A percentile compares a stretch with the other conserved stretches of the same genome.
These are phyloP conservation scores for Heterodera filipjevi DNA, from an alignment of 2,888 invertebrate genomes.

Conservation along the genomic window DNA sequence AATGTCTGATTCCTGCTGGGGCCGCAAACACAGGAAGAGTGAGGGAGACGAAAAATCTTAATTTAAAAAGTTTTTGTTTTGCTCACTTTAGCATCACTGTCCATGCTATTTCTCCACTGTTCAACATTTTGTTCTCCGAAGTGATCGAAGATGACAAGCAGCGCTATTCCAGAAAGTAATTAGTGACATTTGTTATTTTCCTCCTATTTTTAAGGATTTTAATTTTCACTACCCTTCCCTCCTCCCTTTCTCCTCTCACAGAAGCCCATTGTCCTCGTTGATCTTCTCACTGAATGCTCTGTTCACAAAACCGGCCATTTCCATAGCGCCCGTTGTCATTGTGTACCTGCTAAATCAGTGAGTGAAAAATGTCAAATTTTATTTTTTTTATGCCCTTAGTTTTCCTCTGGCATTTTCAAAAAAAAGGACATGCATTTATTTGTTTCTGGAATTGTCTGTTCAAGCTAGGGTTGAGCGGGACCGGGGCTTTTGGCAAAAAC, in stretches of 20 bases:
- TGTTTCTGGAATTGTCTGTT: too few species aligned
- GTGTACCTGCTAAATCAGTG: conserved; percentile 54
- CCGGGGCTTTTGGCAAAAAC: too few species aligned
- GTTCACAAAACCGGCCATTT: conserved; percentile 63
- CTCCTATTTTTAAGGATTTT: not conserved
- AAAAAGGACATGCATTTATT: too few species aligned
- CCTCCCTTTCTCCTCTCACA: conserved; percentile 25
- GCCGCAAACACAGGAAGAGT: too few species aligned
- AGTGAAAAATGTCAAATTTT: conserved; percentile 20
- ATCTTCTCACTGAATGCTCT: conserved; percentile 63
- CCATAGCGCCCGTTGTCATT: conserved; percentile 59
- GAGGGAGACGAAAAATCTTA: too few species aligned
- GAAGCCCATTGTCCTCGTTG: conserved; percentile 56
- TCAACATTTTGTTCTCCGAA: conserved; percentile 63
- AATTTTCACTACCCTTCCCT: not conserved
- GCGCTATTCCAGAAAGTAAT: conserved; percentile 43
- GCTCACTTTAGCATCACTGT: conserved; percentile 54
- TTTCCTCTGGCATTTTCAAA: too few species aligned
- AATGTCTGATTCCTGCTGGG: too few species aligned
- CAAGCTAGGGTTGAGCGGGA: too few species aligned
- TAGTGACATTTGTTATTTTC: not conserved
- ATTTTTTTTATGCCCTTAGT: not conserved
- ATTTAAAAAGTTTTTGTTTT: conserved; percentile 5
- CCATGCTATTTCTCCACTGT: conserved; percentile 59
- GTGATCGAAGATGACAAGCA: conserved; percentile 62